A percentile compares a stretch with the other conserved stretches of the same genome.
phyloP scores from a whole-genome alignment of 2,888 invertebrate species.

The Julus scanicus region DNA sequence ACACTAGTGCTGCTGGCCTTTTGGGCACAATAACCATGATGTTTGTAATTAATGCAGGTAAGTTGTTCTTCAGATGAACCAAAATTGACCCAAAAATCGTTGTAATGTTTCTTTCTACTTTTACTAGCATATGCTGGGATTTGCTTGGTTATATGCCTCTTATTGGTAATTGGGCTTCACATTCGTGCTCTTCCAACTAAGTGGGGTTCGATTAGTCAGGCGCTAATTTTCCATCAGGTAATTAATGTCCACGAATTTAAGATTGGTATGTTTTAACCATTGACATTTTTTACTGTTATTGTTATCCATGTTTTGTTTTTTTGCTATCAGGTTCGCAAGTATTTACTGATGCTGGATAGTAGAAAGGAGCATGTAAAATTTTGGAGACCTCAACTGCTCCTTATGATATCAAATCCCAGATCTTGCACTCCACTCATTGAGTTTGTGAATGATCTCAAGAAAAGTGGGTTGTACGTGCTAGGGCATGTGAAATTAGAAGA shows the following conservation, averaged over 20 bases:
- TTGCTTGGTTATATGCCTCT: conserved; percentile 85
- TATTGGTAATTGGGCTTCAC: conserved; percentile 89
- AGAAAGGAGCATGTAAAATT: conserved; percentile 99
- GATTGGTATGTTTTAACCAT: background rate
- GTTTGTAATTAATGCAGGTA: conserved; percentile 85
- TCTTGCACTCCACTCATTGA: conserved; percentile 91
- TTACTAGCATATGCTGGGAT: conserved; percentile 79
- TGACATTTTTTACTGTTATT: conserved; percentile 24
- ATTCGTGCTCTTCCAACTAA: conserved; percentile 82
- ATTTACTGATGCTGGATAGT: conserved; percentile 92
- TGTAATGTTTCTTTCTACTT: conserved; percentile 61
- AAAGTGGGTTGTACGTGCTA: conserved; percentile 84
- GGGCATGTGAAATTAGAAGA: conserved; percentile 80
- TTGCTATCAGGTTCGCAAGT: conserved; percentile 84
- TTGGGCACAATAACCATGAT: conserved; percentile 89
- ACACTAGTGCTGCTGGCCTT: conserved; percentile 87
- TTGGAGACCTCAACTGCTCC: conserved; percentile 96
- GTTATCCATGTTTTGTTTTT: background rate
- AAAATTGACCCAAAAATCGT: background rate
- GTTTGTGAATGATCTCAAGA: conserved; percentile 98
- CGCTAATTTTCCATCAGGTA: conserved; percentile 98
- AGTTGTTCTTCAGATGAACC: background rate
- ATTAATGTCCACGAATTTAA: conserved; percentile 62
- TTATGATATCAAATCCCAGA: conserved; percentile 91
- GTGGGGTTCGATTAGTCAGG: conserved; percentile 99